Percentiles rank a stretch among this genome's conserved stretches.
phyloP scores from a whole-genome alignment of 64 coral and sea anemone species.

The Montipora efflorescens region DNA sequence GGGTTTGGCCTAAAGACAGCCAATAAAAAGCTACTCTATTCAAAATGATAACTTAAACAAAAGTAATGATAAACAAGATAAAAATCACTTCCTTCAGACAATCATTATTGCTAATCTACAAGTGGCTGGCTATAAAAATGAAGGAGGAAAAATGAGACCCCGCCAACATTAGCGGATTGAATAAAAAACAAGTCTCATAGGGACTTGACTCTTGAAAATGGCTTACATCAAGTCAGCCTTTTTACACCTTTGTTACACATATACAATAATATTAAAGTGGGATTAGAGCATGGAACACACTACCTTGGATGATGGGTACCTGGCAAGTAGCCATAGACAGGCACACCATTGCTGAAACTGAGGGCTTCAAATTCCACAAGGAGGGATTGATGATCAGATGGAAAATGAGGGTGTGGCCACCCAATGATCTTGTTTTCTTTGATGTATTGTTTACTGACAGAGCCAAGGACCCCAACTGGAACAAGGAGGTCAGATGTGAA shows the following conservation, averaged over 20 bases:
- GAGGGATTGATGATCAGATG: constrained; percentile 95
- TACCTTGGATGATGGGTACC: constrained; percentile 71
- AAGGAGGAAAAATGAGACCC: constrained; percentile 1
- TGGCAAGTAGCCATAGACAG: constrained; percentile 67
- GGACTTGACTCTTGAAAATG: constrained; percentile 40
- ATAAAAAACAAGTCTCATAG: constrained; percentile 38
- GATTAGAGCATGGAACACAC: constrained; percentile 16
- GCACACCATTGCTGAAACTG: constrained; percentile 59
- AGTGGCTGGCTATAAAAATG: constrained; percentile 19
- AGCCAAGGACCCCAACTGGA: constrained; percentile 83
- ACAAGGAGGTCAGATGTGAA: constrained; percentile 84
- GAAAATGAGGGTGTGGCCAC: constrained; percentile 99
- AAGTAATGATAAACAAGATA: background rate
- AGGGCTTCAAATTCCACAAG: constrained; percentile 97
- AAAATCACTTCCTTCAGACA: background rate
- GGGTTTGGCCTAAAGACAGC: background rate
- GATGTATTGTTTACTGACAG: constrained; percentile 84
- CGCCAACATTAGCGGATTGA: background rate
- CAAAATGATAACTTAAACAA: background rate
- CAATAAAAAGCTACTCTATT: constrained; percentile 1
- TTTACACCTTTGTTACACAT: constrained; percentile 77
- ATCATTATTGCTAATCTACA: background rate
- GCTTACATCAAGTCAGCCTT: constrained; percentile 35
- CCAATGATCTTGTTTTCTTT: constrained; percentile 95
- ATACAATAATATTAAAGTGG: constrained; percentile 34